Conservation (phyloP, 1,140 invertebrate genomes). For the Scaptomyza pallida region DNA sequence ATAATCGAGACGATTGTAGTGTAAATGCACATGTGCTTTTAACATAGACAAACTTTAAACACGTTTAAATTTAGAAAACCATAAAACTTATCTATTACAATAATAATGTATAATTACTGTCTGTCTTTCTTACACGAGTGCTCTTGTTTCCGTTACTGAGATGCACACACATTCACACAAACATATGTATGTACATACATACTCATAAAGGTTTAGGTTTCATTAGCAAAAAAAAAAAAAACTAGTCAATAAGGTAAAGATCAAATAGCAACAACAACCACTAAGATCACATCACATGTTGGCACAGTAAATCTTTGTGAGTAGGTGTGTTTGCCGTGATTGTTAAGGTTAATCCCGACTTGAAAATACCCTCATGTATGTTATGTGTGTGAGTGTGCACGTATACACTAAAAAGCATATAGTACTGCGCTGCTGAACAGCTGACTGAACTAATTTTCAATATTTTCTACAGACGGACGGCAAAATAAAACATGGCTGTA, state of each 20-base stretch:
- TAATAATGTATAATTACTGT: not conserved
- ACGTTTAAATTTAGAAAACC: slow-evolving; percentile 9
- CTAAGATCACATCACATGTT: slow-evolving; percentile 34
- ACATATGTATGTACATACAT: slow-evolving; percentile 8
- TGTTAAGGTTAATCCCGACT: too few species aligned
- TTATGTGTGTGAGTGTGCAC: too few species aligned
- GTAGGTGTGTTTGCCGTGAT: slow-evolving; percentile 30
- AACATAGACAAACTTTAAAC: too few species aligned
- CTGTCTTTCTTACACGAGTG: not conserved
- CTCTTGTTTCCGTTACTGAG: slow-evolving; percentile 27
- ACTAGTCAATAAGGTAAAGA: slow-evolving; percentile 31
- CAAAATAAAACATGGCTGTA: too few species aligned
- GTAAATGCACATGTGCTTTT: too few species aligned
- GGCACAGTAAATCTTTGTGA: slow-evolving; percentile 24
- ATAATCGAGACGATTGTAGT: too few species aligned
- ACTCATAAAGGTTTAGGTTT: slow-evolving; percentile 21
- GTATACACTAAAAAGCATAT: too few species aligned
- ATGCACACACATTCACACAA: slow-evolving; percentile 1
- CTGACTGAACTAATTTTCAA: too few species aligned
- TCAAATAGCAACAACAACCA: slow-evolving; percentile 29
- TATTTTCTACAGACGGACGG: too few species aligned
- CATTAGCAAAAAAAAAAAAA: slow-evolving; percentile 26
- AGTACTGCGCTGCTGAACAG: too few species aligned
- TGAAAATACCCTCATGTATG: too few species aligned
- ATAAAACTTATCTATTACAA: slow-evolving; percentile 11